These are phyloP conservation scores for Mus spretus DNA, from an alignment of 2,797 vertebrate species.

Conservation along the genomic window DNA sequence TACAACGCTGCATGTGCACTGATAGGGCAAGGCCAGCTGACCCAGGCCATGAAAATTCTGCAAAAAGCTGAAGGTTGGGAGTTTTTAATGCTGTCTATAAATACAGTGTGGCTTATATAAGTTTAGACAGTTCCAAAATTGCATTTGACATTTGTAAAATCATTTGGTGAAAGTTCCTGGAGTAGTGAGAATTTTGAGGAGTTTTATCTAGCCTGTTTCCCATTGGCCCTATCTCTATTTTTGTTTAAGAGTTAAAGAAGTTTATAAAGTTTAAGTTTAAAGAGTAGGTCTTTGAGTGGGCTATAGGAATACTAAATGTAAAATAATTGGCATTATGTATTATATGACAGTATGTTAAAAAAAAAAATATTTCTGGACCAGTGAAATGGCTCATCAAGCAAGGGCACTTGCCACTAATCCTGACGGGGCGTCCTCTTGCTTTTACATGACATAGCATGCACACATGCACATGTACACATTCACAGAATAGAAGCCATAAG, in stretches of 20 bases:
- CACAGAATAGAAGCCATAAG: neutral
- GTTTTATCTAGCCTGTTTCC: neutral
- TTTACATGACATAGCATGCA: no score
- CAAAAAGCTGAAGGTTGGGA: constrained; percentile 95
- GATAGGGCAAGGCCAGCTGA: constrained; percentile 95
- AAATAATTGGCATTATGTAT: neutral
- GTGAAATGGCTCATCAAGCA: neutral
- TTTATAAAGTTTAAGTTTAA: constrained; percentile 46
- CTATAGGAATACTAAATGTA: constrained; percentile 48
- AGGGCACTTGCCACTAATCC: neutral
- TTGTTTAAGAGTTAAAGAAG: neutral
- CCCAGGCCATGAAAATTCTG: constrained; percentile 94
- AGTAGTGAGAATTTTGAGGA: neutral
- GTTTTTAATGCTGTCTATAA: constrained; percentile 70
- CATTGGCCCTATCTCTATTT: neutral
- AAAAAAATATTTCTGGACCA: neutral
- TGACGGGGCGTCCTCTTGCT: neutral
- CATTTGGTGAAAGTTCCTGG: constrained; percentile 43
- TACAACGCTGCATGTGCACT: constrained; percentile 96
- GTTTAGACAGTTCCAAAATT: constrained; percentile 30
- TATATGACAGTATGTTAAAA: neutral
- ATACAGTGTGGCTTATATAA: neutral
- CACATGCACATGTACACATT: neutral
- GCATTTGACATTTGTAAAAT: constrained; percentile 37
- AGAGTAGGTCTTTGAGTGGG: constrained; percentile 32